Base-by-base conservation (phyloP, 2,113 vertebrate genomes). In the Shinisaurus crocodilurus region DNA sequence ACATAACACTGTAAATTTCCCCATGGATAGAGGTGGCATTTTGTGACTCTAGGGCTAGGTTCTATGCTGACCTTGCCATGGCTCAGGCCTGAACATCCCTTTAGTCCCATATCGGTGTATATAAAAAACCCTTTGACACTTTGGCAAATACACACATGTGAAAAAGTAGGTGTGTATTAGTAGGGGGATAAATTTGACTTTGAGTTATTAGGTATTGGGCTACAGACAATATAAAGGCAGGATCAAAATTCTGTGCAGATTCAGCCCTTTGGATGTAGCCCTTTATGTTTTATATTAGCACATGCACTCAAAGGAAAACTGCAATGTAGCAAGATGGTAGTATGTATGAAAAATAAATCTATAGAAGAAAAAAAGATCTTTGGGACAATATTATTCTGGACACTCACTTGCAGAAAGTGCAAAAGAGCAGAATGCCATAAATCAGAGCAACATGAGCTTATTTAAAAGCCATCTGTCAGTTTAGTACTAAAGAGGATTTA, bases 1-100 rank as follows among this genome's bases (percentile, higher is more conserved):
- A 95, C 13, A 12, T n/a, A 91, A 91, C 95, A 94, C 93, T 96
- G 97, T 96, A 96, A 97, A 97, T 94, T 93, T 96, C 92, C 91
- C 90, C 94, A 92, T 76, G 45, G 93, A 93, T 70, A 92, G 95
- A 95, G 82, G 91, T 90, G 90, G 88, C 89, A 92, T 95, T 90
- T 92, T 86, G 88, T 90, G 89, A 92, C 89, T 79, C 86, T 70
- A 85, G 91, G 92, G 91, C 5, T 82, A 92, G 92, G 74, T 87
- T 90, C 90, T 25, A 89, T 75, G 85, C n/a, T 2, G 40, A 91
- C 94, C 83, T 85, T 88, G 54, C 63, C 92, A 91, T 1, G 81
- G 91, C 75, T 94, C 48, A 91, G 94, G 94, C 93, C 96, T 95
- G 94, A 96, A 96, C 92, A 75, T 95, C 94, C 94, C 92, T 93